phyloP scores from a whole-genome alignment of 2,113 vertebrate genomes.

The Neodon shergylaensis region DNA sequence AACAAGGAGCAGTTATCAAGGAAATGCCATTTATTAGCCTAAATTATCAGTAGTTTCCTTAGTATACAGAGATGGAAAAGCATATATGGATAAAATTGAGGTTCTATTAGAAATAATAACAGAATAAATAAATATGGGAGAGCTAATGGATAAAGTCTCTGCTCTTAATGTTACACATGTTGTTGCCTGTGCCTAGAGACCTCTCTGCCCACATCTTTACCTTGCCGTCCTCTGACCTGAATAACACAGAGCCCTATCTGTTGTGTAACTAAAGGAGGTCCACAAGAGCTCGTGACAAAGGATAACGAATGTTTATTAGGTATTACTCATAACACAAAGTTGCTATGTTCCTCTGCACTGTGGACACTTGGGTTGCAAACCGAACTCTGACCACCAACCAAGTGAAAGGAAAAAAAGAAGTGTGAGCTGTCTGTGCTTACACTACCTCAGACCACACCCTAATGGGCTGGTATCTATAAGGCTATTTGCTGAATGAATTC shows the following conservation, averaged over 20 bases:
- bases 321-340: too few species aligned
- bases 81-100: slow-evolving; percentile 8
- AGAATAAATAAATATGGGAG: not conserved
- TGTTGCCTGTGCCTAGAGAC: not conserved
- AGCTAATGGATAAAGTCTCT: not conserved
- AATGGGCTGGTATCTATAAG: too few species aligned
- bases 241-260: not conserved
- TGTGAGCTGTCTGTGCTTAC: too few species aligned
- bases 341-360: too few species aligned
- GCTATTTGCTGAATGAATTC: too few species aligned
- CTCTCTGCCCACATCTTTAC: not conserved
- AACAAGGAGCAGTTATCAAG: slow-evolving; percentile 10
- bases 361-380: too few species aligned
- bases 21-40: not conserved
- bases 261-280: too few species aligned
- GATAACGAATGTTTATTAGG: too few species aligned
- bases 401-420: too few species aligned
- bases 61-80: not conserved
- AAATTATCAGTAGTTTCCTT: not conserved
- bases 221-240: not conserved
- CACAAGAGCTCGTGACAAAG: too few species aligned
- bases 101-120: not conserved
- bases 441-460: too few species aligned
- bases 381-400: too few species aligned
- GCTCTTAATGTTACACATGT: not conserved